phyloP scores from a whole-genome alignment of 2,113 vertebrate species.

The Anseranas semipalmata region DNA sequence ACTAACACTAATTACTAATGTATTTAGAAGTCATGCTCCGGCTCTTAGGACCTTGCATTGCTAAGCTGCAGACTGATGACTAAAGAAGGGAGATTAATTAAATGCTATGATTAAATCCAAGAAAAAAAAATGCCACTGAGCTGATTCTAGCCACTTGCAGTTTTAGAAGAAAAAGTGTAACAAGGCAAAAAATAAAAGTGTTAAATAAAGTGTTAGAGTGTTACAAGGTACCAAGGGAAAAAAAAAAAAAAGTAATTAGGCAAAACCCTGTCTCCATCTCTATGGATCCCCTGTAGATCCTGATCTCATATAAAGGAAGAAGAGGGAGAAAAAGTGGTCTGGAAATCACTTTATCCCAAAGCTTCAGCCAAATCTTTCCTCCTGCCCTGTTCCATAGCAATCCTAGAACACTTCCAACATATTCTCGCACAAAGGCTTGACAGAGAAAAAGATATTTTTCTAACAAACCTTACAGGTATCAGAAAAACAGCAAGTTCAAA shows the following conservation, averaged over 20 bases:
- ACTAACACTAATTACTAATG: background rate
- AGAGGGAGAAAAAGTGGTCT: background rate
- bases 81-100: constrained; percentile 21
- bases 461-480: background rate
- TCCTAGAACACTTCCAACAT: background rate
- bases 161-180: background rate
- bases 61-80: constrained; percentile 20
- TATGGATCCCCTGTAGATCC: background rate
- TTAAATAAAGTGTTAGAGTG: background rate
- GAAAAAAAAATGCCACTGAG: background rate
- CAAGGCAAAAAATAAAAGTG: background rate
- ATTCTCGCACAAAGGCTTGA: background rate
- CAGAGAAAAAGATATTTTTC: background rate
- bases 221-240: background rate
- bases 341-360: background rate
- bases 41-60: constrained; percentile 4
- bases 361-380: background rate
- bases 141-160: background rate
- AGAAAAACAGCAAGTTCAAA: background rate
- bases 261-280: background rate
- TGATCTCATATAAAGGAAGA: background rate
- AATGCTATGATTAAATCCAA: background rate
- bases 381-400: background rate
- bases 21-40: constrained; percentile 1
- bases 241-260: background rate